These are phyloP conservation scores for Erebia aethiops DNA, from an alignment of 2,888 invertebrate genomes.

Conservation along the genomic window DNA sequence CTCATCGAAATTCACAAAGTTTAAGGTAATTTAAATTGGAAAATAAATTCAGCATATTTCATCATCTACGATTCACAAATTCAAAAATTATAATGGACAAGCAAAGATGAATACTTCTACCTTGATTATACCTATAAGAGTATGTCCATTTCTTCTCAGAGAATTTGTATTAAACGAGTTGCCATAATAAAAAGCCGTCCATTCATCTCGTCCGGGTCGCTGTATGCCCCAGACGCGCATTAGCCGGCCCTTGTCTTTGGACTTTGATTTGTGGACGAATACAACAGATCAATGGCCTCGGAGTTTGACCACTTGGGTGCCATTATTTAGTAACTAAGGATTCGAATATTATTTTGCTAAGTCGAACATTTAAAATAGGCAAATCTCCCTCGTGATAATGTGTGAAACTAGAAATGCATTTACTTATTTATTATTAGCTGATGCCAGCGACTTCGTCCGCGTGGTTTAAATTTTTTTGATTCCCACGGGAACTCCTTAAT, in stretches of 20 bases:
- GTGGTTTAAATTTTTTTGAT: too few species aligned
- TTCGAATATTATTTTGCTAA: neutral
- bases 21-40: too few species aligned
- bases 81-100: too few species aligned
- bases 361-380: neutral
- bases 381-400: neutral
- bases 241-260: constrained; percentile 69
- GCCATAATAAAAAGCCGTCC: constrained; percentile 20
- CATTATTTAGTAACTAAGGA: constrained; percentile 7
- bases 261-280: constrained; percentile 73
- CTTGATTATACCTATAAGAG: too few species aligned
- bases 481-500: too few species aligned
- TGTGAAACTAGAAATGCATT: neutral
- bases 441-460: too few species aligned
- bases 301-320: constrained; percentile 41
- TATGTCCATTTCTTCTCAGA: neutral
- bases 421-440: too few species aligned
- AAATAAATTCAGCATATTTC: too few species aligned
- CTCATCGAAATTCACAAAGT: too few species aligned
- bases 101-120: too few species aligned
- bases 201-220: constrained; percentile 35
- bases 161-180: neutral
- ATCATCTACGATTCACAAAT: too few species aligned
- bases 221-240: constrained; percentile 54
- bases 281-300: constrained; percentile 59